phyloP scores from a whole-genome alignment of 2,888 invertebrate species.

The Ferdinandea cuprea region DNA sequence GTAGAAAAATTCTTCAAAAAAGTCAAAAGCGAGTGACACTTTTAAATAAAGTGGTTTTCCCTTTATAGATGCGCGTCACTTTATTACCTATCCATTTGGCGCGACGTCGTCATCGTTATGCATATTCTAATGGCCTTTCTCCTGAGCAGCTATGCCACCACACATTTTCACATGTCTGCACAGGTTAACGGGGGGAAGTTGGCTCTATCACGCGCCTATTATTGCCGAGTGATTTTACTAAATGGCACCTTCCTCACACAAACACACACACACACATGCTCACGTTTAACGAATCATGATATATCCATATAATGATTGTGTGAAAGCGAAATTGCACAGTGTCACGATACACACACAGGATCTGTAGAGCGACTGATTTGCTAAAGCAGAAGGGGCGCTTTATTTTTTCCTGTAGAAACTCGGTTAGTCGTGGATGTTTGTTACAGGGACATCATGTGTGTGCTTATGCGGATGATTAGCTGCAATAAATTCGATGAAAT shows the following conservation, averaged over 20 bases:
- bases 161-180: slow-evolving; percentile 24
- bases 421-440: not conserved
- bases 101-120: slow-evolving; percentile 59
- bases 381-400: not conserved
- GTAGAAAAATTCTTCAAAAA: slow-evolving; percentile 19
- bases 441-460: slow-evolving; percentile 44
- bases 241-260: slow-evolving; percentile 66
- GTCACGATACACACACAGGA: slow-evolving; percentile 45
- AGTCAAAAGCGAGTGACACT: not conserved
- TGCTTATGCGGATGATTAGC: slow-evolving; percentile 64
- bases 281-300: slow-evolving; percentile 32
- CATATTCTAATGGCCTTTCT: slow-evolving; percentile 53
- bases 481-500: slow-evolving; percentile 41
- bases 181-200: slow-evolving; percentile 36
- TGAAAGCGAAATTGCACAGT: slow-evolving; percentile 62
- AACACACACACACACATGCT: slow-evolving; percentile 16
- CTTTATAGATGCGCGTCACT: slow-evolving; percentile 62
- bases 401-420: no score
- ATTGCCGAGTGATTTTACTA: slow-evolving; percentile 65
- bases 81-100: slow-evolving; percentile 63
- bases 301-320: slow-evolving; percentile 66
- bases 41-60: slow-evolving; percentile 50
- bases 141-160: not conserved
- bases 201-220: slow-evolving; percentile 69
- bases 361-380: slow-evolving; percentile 37